Evolutionary conservation across 2,113 vertebrate species (phyloP), one percentile per base, ranked within the genome.

Genomic region (Deroptyus accipitrinus): DNA sequence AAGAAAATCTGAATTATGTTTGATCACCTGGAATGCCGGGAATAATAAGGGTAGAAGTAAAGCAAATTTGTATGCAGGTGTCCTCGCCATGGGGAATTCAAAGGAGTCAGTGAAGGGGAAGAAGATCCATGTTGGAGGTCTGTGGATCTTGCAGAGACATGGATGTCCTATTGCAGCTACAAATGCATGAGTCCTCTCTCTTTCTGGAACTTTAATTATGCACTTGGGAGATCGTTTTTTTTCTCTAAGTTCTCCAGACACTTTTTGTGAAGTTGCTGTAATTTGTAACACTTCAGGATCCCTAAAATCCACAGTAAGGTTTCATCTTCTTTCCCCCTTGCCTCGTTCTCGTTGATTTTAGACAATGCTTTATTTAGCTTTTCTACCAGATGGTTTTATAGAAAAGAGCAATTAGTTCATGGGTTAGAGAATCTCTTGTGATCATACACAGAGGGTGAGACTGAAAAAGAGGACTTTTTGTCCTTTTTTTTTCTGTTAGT

Each of bases 381-480:
- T 83, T 72, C 62, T 64, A 33, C 63, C 41, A 70, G 62, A 75
- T 92, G 55, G 20, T 86, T 88, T 84, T 90, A 61, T 83, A 80
- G 33, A 83, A 96, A 96, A 72, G 64, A 96, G 73, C 80, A 72
- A 66, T 78, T 84, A 84, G 61, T 92, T 94, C 42, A 68, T 44
- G 76, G 95, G 69, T 93, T 90, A 93, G 57, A 84, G 91, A 31
- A 75, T 83, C 86, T 62, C 57, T 80, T 94, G 74, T 93, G 57
- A 49, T 64, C 44, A 3, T n/a, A 18, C 44, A 16, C 35, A 77
- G 68, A 72, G 55, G 35, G 52, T 48, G 66, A 88, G 76, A 49
- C 88, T 90, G 76, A 72, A 86, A 95, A 83, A 83, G 66, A 64
- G 51, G 30, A 51, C 46, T 81, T 51, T 55, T 59, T 14, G 44